Evolutionary conservation across 2,888 invertebrate species (phyloP), one percentile per base, ranked within the genome.

Genomic region (Epicampocera succincta): DNA sequence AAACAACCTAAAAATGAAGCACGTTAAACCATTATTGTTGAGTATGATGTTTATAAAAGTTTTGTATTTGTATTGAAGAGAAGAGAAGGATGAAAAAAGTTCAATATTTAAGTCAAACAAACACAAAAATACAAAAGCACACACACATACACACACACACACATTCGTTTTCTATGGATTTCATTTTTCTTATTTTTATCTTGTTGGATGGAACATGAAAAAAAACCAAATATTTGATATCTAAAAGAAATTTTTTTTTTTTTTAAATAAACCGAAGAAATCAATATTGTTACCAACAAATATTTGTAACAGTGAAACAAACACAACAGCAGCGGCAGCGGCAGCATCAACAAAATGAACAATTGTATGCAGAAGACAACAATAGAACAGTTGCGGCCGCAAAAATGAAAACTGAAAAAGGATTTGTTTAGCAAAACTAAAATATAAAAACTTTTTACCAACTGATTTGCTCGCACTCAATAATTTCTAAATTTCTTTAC

Each of bases 241-340:
- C 5, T 46, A 63, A 42, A 74, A 15, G 25, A 25, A 13, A 40
- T 54, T 19, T 29, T n/a, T n/a, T n/a, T n/a, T 52, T 13, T 15
- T 40, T 60, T 73, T 40, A 79, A 74, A 75, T 63, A 69, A 78
- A 77, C 54, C 63, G 11, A 50, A 81, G 68, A 72, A 77, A 78
- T 66, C 72, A 77, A 81, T 77, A 81, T 77, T 77, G 48, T 77
- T 73, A 68, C 42, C 72, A 73, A 66, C 78, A 79, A 76, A 79
- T 73, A 79, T 73, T 76, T 73, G 66, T 38, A 68, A 72, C 72
- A 79, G 78, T 77, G 52, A 72, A 76, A 75, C n/a, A 71, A 50
- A 74, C 33, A 12, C 25, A 48, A 12, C 13, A 54, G 4, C 46
- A 50, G n/a, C 60, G 66, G 29, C 17, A 15, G 46, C 13, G 42